Base-by-base conservation (phyloP, 2,888 invertebrate genomes). In the Platypus cylindrus region DNA sequence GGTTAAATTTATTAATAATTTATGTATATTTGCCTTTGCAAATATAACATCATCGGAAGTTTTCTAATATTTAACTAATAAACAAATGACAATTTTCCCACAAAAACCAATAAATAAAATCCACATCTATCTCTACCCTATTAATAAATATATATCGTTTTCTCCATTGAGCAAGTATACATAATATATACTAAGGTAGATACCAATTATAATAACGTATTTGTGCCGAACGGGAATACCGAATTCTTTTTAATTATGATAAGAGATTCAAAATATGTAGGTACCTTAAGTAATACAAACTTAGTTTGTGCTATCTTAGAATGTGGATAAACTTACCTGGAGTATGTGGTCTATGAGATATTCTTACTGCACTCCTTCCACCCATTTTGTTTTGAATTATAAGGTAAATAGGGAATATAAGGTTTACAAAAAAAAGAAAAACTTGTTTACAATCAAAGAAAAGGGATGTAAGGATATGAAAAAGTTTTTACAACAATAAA, bases 281-380 rank as follows among this genome's bases (percentile, higher is more conserved):
- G n/a, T n/a, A n/a, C n/a, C n/a, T n/a, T n/a, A n/a, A n/a, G n/a
- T n/a, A n/a, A n/a, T n/a, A n/a, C n/a, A n/a, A n/a, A n/a, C n/a
- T n/a, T n/a, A n/a, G n/a, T 11, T 9, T 25, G 12, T 5, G 25
- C 7, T 11, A 25, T 25, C 5, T 25, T 25, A 5, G n/a, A n/a
- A n/a, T n/a, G n/a, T n/a, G n/a, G 12, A 24, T 24, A 9, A 14
- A 51, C 58, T 58, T 47, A 60, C 60, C 60, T 46, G 51, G 38
- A 40, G 46, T 53, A 44, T 58, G 52, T 44, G 56, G 56, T 46
- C 59, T 53, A 43, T 53, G 51, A 42, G 53, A 55, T n/a, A 30
- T 17, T 45, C 55, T 53, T 37, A 60, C 52, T 29, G 60, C 59
- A 30, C 57, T 52, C 43, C 59, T 57, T 45, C 55, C 57, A 54